Conservation (phyloP, 2,888 invertebrate genomes). For the Himalopsyche kuldschensis region DNA sequence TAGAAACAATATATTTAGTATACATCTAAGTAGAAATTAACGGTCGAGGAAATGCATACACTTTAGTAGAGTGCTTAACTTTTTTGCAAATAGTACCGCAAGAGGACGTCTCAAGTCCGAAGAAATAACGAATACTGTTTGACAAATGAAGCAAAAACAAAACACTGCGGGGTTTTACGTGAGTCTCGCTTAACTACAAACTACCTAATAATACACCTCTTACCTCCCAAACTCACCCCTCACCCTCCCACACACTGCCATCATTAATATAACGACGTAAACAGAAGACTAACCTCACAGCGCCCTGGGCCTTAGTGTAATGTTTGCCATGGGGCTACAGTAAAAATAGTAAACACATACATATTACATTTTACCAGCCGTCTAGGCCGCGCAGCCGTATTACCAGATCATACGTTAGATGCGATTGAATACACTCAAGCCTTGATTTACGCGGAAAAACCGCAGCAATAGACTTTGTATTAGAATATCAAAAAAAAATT, state of each 20-base stretch:
- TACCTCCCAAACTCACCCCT: neutral
- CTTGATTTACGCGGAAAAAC: no score
- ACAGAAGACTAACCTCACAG: neutral
- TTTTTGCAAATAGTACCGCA: neutral
- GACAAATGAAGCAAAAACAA: neutral
- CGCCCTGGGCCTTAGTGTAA: no score
- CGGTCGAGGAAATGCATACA: neutral
- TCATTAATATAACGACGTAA: neutral
- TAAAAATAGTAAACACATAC: no score
- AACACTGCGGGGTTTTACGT: neutral
- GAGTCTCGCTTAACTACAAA: neutral
- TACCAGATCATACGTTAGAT: no score
- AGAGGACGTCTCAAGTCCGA: neutral
- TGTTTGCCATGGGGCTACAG: no score
- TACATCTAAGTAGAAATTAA: no score
- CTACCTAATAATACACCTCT: neutral
- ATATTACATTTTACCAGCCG: no score
- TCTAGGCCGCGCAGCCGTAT: no score
- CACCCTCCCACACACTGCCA: neutral
- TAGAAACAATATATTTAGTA: no score
- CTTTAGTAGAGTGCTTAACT: neutral
- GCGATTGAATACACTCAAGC: no score
- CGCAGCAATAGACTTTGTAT: no score
- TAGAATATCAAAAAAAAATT: no score
- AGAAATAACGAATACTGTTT: neutral